Conservation (phyloP, 2,113 vertebrate species). For the Helogale parvula region DNA sequence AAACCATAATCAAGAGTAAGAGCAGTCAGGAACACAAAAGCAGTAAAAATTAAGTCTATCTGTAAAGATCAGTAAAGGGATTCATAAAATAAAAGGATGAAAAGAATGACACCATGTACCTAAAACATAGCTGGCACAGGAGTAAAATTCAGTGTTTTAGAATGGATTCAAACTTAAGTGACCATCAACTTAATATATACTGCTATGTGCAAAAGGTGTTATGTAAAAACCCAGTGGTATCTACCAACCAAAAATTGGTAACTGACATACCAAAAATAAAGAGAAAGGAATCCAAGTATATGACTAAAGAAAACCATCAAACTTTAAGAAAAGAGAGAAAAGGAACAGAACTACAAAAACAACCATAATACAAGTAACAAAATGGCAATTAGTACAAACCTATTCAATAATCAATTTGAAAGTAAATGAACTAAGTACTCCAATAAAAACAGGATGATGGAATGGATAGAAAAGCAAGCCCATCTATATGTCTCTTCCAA, state of each 20-base stretch:
- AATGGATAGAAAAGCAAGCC: not conserved
- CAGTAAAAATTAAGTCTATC: not conserved
- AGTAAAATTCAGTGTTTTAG: not conserved
- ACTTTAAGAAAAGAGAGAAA: not conserved
- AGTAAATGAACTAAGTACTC: not conserved
- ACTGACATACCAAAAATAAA: not conserved
- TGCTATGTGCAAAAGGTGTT: not conserved
- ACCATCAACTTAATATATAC: not conserved
- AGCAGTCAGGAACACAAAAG: not conserved
- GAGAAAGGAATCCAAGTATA: not conserved
- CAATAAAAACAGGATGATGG: not conserved
- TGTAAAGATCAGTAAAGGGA: not conserved
- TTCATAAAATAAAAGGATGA: not conserved
- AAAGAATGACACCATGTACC: not conserved
- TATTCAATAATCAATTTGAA: not conserved
- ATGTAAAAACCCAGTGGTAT: not conserved
- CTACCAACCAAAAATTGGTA: not conserved
- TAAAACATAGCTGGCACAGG: not conserved
- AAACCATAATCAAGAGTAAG: not conserved
- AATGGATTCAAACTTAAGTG: not conserved
- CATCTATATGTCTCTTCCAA: not conserved
- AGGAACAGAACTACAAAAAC: not conserved
- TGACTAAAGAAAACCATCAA: not conserved
- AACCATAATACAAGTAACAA: not conserved
- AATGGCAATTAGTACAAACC: not conserved